Base-by-base conservation (phyloP, 2,797 vertebrate species). In the Orestias chungarensis region DNA sequence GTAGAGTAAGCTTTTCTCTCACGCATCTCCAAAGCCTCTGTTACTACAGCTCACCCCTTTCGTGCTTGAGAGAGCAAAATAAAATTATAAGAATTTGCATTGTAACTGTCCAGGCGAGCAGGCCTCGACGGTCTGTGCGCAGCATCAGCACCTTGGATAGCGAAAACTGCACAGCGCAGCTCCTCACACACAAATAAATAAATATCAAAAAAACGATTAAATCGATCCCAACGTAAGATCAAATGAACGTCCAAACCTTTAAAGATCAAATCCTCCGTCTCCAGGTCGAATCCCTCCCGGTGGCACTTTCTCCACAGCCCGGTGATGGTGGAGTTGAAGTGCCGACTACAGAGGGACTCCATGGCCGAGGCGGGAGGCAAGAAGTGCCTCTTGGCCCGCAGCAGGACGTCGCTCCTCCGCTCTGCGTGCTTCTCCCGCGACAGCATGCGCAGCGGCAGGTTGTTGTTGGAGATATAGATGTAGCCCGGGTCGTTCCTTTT, bases 291-390 rank as follows among this genome's bases (percentile, higher is more conserved):
- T 2, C 95, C 96, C 68, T 93, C 93, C 29, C 96, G 94, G 81
- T 96, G 96, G 78, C 96, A 97, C 92, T 93, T 96, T 75, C 94
- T 95, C 96, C 96, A 97, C 81, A 97, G 95, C 59, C 96, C 96
- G 71, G 95, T 95, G 57, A 95, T 91, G 75, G 96, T 96, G 74
- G 96, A 97, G 93, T 97, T 97, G 90, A 95, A 97, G 82, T 95
- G 95, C 87, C 96, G 96, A 91, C 93, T 95, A 94, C 96, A 96
- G 83, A 95, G 95, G 33, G 96, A 95, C 88, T 97, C 96, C 94
- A 95, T 92, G 67, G 93, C 94, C 66, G 95, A 91, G 66, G 93
- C 93, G 73, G 91, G 92, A 69, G 93, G 90, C 86, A 89, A 82
- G 71, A 93, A 91, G 81, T 92, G 89, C 72, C 90, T 91, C 76